Evolutionary conservation across 2,113 vertebrate genomes (phyloP), one percentile per base, ranked within the genome.

Genomic region (Lophochroa leadbeateri): DNA sequence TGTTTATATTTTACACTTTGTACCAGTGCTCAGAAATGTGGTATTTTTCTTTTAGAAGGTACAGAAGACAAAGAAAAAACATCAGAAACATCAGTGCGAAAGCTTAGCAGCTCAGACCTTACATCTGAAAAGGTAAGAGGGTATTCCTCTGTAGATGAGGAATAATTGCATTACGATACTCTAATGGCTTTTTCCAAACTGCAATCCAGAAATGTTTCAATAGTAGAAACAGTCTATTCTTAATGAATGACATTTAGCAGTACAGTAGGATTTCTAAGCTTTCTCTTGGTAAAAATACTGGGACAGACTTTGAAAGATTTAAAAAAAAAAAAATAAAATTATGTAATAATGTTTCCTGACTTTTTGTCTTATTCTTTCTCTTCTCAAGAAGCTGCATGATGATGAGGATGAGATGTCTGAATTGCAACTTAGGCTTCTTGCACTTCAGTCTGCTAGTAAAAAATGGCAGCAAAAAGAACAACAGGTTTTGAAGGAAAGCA

Each of bases 391-490:
- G 86, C 96, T 98, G 75, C 94, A 97, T 77, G 98, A 99, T 93
- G 99, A 99, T 88, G 99, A 99, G 94, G 99, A 99, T 58, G 99
- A 99, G 83, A 97, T 99, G 75, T 99, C 99, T 25, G 99, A 99
- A 97, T 97, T 99, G 93, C 99, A 99, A 18, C 98, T 99, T 96
- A 98, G 99, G 24, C 98, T 99, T 90, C 97, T 99, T 75, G 99
- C 99, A 12, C 98, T 99, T 94, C 99, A 99, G 97, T 99, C 99
- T 28, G 99, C 99, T 88, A 99, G 99, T 98, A 99, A 99, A 97
- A 99, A 99, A 97, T 99, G 99, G 99, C 99, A 99, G 78, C 99
- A 99, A 87, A 99, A 99, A 94, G 99, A 99, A 82, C 99, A 99
- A 91, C 98, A 99, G 94, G 99, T 99, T 96, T 98, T 99, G 99